Percentiles rank a stretch among this genome's conserved stretches.
These are phyloP conservation scores for Catotricha subobsoleta DNA, from an alignment of 2,888 invertebrate genomes.

Conservation along the genomic window DNA sequence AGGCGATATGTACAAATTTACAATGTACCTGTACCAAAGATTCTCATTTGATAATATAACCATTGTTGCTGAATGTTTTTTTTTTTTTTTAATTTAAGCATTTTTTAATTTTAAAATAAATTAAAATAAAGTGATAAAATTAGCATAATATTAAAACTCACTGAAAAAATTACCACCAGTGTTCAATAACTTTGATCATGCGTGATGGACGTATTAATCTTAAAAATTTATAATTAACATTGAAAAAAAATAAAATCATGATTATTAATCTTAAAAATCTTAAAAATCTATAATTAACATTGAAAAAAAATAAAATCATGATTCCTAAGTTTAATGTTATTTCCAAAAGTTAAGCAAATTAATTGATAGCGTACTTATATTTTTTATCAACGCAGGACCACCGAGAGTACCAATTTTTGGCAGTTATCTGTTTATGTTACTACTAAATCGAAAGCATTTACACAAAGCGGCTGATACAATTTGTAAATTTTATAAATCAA, in stretches of 20 bases:
- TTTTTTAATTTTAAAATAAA: no score
- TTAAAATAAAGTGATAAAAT: no score
- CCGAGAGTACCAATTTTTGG: slow-evolving; percentile 43
- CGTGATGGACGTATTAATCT: no score
- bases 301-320: background rate
- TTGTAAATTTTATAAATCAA: slow-evolving; percentile 38
- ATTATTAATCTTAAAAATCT: background rate
- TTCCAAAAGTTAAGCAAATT: background rate
- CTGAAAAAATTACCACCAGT: no score
- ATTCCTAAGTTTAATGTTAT: background rate
- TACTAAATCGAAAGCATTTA: slow-evolving; percentile 34
- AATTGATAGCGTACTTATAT: no score
- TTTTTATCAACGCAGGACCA: slow-evolving; percentile 31
- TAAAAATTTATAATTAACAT: background rate
- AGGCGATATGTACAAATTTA: no score
- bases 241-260: background rate
- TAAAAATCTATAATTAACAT: background rate
- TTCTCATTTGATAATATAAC: no score
- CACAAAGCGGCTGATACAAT: slow-evolving; percentile 33
- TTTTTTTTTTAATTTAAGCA: no score
- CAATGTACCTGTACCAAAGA: no score
- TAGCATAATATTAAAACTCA: no score
- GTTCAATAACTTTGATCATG: no score
- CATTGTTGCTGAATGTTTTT: no score
- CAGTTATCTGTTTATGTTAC: slow-evolving; percentile 38